phyloP scores from a whole-genome alignment of 2,797 vertebrate genomes.

The Pseudochromis fuscus region DNA sequence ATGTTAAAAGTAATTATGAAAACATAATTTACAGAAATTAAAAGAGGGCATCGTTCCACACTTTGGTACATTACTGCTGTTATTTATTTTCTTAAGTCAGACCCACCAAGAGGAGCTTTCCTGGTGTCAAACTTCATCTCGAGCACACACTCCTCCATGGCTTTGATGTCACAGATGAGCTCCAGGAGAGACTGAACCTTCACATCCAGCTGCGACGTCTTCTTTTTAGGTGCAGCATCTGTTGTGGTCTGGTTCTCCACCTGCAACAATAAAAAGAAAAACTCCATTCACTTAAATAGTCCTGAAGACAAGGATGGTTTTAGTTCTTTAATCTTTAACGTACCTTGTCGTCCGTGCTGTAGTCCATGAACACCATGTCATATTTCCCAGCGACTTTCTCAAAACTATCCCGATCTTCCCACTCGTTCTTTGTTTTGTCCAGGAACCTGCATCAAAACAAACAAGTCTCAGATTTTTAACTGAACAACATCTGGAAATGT shows the following conservation, averaged over 20 bases:
- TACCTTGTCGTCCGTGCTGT: slow-evolving; percentile 77
- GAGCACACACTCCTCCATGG: slow-evolving; percentile 93
- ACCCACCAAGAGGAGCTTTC: slow-evolving; percentile 92
- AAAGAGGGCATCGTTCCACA: background rate
- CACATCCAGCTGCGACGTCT: slow-evolving; percentile 81
- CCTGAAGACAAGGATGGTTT: background rate
- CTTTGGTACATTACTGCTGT: background rate
- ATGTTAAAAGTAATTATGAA: too few species aligned
- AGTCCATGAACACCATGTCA: slow-evolving; percentile 92
- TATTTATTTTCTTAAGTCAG: slow-evolving; percentile 1
- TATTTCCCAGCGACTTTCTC: slow-evolving; percentile 91
- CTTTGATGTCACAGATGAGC: slow-evolving; percentile 91
- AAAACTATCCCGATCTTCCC: slow-evolving; percentile 85
- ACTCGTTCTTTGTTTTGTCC: slow-evolving; percentile 94
- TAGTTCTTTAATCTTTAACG: background rate
- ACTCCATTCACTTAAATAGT: background rate
- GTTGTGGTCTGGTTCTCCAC: slow-evolving; percentile 57
- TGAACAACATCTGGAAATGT: background rate
- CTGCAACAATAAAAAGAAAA: slow-evolving; percentile 58
- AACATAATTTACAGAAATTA: too few species aligned
- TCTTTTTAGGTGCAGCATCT: slow-evolving; percentile 59
- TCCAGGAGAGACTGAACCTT: slow-evolving; percentile 88
- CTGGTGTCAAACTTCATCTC: slow-evolving; percentile 94
- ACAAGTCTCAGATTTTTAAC: background rate
- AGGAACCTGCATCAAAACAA: slow-evolving; percentile 83